phyloP scores from a whole-genome alignment of 2,113 vertebrate species.

The Oryctolagus cuniculus region DNA sequence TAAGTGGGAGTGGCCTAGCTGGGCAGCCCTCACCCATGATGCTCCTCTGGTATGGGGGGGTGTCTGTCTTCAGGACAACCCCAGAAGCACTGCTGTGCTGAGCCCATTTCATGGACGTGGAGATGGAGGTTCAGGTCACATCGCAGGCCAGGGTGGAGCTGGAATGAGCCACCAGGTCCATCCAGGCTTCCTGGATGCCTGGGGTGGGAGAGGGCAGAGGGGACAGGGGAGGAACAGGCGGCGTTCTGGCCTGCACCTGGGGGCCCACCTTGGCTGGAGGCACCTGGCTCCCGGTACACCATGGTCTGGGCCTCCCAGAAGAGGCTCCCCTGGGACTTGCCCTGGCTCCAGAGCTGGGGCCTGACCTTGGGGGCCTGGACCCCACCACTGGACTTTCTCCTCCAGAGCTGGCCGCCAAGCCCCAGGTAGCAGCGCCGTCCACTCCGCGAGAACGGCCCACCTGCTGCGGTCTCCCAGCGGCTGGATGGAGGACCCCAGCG shows the following conservation, averaged over 20 bases:
- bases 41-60: too few relatives aligned
- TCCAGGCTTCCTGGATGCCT: not conserved
- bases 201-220: rapidly evolving
- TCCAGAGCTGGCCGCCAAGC: not conserved
- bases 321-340: not conserved
- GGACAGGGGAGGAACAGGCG: not conserved
- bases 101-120: not conserved
- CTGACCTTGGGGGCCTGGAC: not conserved
- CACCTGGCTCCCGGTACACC: not conserved
- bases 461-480: too few relatives aligned
- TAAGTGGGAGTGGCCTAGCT: not conserved
- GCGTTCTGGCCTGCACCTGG: not conserved
- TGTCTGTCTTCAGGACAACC: not conserved
- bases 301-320: not conserved
- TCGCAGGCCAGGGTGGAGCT: not conserved
- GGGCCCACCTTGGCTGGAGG: not conserved
- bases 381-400: rapidly evolving
- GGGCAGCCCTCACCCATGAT: not conserved
- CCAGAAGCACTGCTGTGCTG: not conserved
- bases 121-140: not conserved
- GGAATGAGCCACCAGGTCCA: rapidly evolving
- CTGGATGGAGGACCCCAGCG: too few relatives aligned
- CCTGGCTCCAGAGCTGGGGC: too few relatives aligned
- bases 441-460: too few relatives aligned
- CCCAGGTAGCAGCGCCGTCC: not conserved